A percentile compares a stretch with the other conserved stretches of the same genome.
Evolutionary conservation across 2,113 vertebrate species (phyloP).

Genomic region (Gymnobelideus leadbeateri): DNA sequence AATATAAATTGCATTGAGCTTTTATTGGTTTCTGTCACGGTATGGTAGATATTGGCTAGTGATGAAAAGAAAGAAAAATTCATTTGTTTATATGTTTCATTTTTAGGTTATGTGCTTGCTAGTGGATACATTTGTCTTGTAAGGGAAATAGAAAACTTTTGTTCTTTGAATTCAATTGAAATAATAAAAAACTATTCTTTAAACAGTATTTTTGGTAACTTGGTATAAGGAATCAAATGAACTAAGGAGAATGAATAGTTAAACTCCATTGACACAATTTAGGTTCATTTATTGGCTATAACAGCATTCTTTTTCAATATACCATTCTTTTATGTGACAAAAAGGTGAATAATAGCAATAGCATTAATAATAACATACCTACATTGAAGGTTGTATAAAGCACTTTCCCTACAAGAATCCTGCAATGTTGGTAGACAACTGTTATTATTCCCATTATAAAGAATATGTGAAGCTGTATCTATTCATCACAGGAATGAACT

Average conservation of each 20-base stretch:
- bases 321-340: slow-evolving; percentile 61
- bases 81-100: slow-evolving; percentile 66
- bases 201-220: not conserved
- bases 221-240: not conserved
- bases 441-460: not conserved
- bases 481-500: not conserved
- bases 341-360: slow-evolving; percentile 35
- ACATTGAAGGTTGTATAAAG: not conserved
- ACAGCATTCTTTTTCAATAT: slow-evolving; percentile 27
- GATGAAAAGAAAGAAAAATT: slow-evolving; percentile 57
- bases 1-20: slow-evolving; percentile 54
- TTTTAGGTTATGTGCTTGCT: slow-evolving; percentile 62
- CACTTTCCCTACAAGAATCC: not conserved
- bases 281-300: slow-evolving; percentile 38
- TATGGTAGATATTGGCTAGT: slow-evolving; percentile 58
- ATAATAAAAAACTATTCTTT: slow-evolving; percentile 46
- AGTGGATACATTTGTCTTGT: slow-evolving; percentile 62
- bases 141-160: slow-evolving; percentile 33
- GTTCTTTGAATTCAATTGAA: slow-evolving; percentile 63
- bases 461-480: not conserved
- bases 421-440: not conserved
- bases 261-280: slow-evolving; percentile 44
- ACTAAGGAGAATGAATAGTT: slow-evolving; percentile 1
- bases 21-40: slow-evolving; percentile 69
- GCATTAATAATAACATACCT: not conserved